Base-by-base conservation (phyloP, 2,797 vertebrate species). In the Acanthiza pusilla region DNA sequence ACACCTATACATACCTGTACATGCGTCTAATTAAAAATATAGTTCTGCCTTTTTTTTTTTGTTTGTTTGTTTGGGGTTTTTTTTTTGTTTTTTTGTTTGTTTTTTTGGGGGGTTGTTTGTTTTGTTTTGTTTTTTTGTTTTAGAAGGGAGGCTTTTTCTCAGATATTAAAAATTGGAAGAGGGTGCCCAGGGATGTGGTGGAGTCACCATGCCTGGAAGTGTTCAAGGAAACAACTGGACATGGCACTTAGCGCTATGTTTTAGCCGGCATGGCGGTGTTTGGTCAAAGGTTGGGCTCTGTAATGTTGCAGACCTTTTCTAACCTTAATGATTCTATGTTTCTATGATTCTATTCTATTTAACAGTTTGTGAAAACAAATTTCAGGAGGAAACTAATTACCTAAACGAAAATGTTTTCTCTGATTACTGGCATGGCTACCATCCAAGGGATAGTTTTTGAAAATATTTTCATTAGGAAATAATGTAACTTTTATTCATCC, bases 21-120 rank as follows among this genome's bases (percentile, higher is more conserved):
- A 45, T 0, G 0, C 0, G 1, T 32, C 9, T 36, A 50, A 34
- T 48, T 48, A 78, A 86, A 88, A 50, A 36, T 10, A 15, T 2
- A 43, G n/a, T 40, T 79, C 70, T 87, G 29, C 2, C 3, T 50
- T 20, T 38, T 58, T 42, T 22, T 11, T 25, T 25, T 23, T 38
- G 51, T 42, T 22, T 11, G 14, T 14, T 13, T 50, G 17, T 38
- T 58, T 42, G 20, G n/a, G n/a, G n/a, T n/a, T n/a, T n/a, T 25
- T 23, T 38, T 58, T 42, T 22, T 11, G 14, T 14, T 13, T 50
- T 20, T 38, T 58, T 42, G 20, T 11, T 25, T 25, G 23, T 50
- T 20, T 38, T 58, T 42, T 22, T 36, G 36, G 36, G n/a, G n/a
- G n/a, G n/a, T n/a, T n/a, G n/a, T 11, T 25, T 25, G 11, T 38